These are phyloP conservation scores for Gortyna flavago DNA, from an alignment of 2,888 invertebrate genomes.

Conservation along the genomic window DNA sequence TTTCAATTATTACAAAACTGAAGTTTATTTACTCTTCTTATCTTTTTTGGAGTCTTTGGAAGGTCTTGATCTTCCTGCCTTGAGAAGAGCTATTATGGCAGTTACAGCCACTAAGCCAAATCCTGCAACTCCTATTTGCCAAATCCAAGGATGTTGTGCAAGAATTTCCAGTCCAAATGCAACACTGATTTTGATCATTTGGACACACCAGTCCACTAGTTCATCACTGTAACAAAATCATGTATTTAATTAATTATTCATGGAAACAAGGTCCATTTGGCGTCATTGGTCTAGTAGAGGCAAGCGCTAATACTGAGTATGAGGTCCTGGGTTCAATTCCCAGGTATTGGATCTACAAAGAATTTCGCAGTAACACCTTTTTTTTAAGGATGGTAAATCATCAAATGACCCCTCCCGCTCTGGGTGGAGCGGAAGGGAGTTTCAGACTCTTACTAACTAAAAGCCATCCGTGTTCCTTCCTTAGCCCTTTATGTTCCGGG, in stretches of 20 bases:
- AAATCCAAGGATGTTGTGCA: conserved; percentile 85
- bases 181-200: conserved; percentile 80
- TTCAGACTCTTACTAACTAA: too few relatives aligned
- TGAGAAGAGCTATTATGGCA: conserved; percentile 85
- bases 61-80: conserved; percentile 82
- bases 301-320: too few relatives aligned
- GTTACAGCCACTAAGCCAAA: conserved; percentile 87
- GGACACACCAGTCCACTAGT: conserved; percentile 86
- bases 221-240: conserved; percentile 85
- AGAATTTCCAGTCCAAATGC: conserved; percentile 81
- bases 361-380: not conserved
- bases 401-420: too few relatives aligned
- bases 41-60: conserved; percentile 84
- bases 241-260: not conserved
- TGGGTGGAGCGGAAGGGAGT: too few relatives aligned
- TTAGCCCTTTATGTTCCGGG: too few relatives aligned
- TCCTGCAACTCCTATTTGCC: conserved; percentile 87
- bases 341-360: not conserved
- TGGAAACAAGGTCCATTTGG: not conserved
- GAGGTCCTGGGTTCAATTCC: too few relatives aligned
- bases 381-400: too few relatives aligned
- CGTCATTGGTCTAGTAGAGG: too few relatives aligned
- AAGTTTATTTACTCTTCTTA: conserved; percentile 84
- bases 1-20: not conserved
- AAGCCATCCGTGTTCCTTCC: too few relatives aligned